Evolutionary conservation across 2,888 invertebrate species (phyloP).

Genomic region (Poecilus cupreus): DNA sequence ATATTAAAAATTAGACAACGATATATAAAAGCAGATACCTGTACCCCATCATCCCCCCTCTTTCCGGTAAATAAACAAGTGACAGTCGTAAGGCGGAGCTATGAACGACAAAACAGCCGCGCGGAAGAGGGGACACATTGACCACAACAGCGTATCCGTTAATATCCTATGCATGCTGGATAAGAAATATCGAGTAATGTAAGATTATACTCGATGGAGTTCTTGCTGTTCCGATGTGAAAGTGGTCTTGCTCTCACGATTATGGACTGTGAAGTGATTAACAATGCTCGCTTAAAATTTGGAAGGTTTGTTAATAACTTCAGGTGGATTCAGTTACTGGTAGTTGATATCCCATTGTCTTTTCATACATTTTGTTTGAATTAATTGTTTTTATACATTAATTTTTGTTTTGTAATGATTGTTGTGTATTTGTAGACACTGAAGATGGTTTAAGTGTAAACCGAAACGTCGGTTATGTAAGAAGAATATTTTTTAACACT

Average conservation of each 20-base stretch:
- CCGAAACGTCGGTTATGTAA: too few species aligned
- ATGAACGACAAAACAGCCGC: constrained; percentile 14
- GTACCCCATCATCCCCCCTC: constrained; percentile 4
- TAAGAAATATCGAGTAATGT: constrained; percentile 29
- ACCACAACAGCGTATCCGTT: neutral
- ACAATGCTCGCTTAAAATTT: constrained; percentile 13
- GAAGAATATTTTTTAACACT: too few species aligned
- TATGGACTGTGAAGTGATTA: neutral
- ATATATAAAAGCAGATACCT: constrained; percentile 14
- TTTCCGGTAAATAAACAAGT: constrained; percentile 35
- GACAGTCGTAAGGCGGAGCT: constrained; percentile 35
- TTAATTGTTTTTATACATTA: too few species aligned
- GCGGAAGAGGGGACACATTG: constrained; percentile 15
- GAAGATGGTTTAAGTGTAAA: too few species aligned
- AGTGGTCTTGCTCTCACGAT: constrained; percentile 19
- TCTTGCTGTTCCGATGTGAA: constrained; percentile 21
- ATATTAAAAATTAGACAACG: constrained; percentile 40
- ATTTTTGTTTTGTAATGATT: too few species aligned
- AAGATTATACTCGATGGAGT: constrained; percentile 1
- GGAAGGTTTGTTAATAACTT: constrained; percentile 1
- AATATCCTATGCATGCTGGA: constrained; percentile 22
- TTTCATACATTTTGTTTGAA: constrained; percentile 38
- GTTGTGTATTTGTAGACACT: too few species aligned
- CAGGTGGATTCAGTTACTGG: constrained; percentile 42
- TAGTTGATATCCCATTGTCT: too few species aligned